Base-by-base conservation (phyloP, 2,113 vertebrate genomes). In the Neogale vison region DNA sequence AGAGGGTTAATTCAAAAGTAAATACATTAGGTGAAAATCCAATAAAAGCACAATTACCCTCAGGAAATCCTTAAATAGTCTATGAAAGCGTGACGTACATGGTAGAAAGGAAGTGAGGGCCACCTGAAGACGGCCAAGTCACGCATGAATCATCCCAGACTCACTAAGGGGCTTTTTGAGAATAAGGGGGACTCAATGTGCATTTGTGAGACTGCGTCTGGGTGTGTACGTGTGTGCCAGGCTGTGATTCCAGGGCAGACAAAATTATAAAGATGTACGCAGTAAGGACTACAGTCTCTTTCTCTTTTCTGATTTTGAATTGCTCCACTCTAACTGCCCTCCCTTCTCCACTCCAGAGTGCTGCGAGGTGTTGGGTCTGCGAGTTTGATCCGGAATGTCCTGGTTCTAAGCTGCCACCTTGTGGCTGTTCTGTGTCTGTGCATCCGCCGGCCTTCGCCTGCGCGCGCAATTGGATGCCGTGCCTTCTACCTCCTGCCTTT, bases 341-440 rank as follows among this genome's bases (percentile, higher is more conserved):
- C 47, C 26, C 2, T 52, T 65, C 65, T 52, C 52, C 34, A 20
- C n/a, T 21, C 36, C 4, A 23, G 3, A 0, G 13, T 0, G 15
- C 9, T 61, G 7, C 55, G 13, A 10, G 26, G 18, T 1, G 36
- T 29, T 39, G 0, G 17, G 31, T 18, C 11, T 42, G 50, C 18
- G 17, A 14, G 9, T 1, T 81, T 5, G 3, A 6, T 57, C 63
- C 3, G 0, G 36, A 77, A 52, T 87, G 92, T 83, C 24, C 24
- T 21, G 52, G 97, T 87, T 96, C 89, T 92, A 63, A 42, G 69
- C 93, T 98, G 98, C 97, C 98, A 93, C 95, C 98, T 95, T 57
- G 97, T 96, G 98, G 96, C 89, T 80, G 0, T 52, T 61, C 1
- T 0, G 2, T 14, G 20, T 18, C 45, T 29, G 39, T 81, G 65